Evolutionary conservation across 2,888 invertebrate genomes (phyloP).

Genomic region (Caradrina clavipalpis): DNA sequence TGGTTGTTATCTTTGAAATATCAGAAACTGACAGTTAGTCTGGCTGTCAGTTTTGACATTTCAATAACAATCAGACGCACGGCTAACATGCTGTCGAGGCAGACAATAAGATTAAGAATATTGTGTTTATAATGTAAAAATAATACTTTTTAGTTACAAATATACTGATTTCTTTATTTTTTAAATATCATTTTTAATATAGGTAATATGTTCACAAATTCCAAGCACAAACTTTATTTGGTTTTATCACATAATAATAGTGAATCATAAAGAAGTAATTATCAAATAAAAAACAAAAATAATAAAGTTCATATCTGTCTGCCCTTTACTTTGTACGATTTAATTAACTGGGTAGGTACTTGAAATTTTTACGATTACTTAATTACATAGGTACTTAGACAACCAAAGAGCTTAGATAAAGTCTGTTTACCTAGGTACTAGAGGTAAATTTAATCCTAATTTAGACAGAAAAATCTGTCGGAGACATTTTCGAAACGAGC

Average conservation of each 20-base stretch:
- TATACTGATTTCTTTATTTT: no score
- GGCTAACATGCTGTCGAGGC: neutral
- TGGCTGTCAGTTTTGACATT: neutral
- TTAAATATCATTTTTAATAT: no score
- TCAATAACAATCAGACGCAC: neutral
- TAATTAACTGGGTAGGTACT: constrained; percentile 16
- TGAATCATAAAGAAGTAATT: no score
- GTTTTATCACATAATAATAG: no score
- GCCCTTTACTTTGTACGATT: constrained; percentile 6
- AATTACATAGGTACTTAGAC: constrained; percentile 19
- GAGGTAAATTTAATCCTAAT: constrained; percentile 14
- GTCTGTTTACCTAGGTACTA: neutral
- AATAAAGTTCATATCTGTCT: constrained; percentile 12
- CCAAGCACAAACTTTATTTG: neutral
- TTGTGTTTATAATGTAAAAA: no score
- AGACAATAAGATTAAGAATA: neutral
- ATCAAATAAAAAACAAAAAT: neutral
- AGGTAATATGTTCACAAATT: no score
- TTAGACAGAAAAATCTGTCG: neutral
- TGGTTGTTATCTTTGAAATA: no score
- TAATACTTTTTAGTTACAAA: no score
- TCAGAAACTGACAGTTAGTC: no score
- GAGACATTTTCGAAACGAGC: neutral
- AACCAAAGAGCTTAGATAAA: constrained; percentile 10
- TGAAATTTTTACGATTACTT: constrained; percentile 19